Percentiles rank a stretch among this genome's conserved stretches.
Evolutionary conservation across 1,140 invertebrate species (phyloP).

Genomic region (Sipha flava): DNA sequence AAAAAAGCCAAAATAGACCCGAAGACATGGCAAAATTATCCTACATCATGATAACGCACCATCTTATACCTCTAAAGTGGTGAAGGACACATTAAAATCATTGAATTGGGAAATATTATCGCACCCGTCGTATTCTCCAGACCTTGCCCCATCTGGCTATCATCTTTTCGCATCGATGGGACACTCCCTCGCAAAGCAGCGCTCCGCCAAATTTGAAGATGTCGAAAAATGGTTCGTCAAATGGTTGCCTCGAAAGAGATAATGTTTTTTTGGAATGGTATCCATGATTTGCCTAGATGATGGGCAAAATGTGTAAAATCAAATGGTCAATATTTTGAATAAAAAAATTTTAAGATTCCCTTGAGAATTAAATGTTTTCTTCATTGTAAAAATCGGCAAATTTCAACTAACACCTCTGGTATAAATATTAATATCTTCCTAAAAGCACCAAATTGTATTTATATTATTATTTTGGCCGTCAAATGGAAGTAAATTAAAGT

Average conservation of each 20-base stretch:
- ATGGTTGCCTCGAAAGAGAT: constrained; percentile 23
- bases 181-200: constrained; percentile 30
- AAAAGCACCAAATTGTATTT: constrained; percentile 18
- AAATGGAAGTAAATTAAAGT: constrained; percentile 22
- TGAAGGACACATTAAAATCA: too few species aligned
- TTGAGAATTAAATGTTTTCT: not conserved
- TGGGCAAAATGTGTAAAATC: constrained; percentile 29
- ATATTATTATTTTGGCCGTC: not conserved
- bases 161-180: too few species aligned
- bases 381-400: not conserved
- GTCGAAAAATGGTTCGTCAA: constrained; percentile 31
- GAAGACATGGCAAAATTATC: too few species aligned
- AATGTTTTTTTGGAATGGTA: constrained; percentile 26
- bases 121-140: not conserved
- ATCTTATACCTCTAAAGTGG: too few species aligned
- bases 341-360: not conserved
- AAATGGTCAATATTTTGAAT: constrained; percentile 30
- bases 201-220: constrained; percentile 18
- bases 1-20: not conserved
- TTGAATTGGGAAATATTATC: too few species aligned
- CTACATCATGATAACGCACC: constrained; percentile 35
- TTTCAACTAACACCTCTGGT: not conserved
- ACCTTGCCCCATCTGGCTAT: not conserved
- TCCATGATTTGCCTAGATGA: constrained; percentile 27
- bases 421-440: not conserved